A percentile compares a stretch with the other conserved stretches of the same genome.
Evolutionary conservation across 2,113 vertebrate genomes (phyloP).

Genomic region (Eubucco bourcierii): DNA sequence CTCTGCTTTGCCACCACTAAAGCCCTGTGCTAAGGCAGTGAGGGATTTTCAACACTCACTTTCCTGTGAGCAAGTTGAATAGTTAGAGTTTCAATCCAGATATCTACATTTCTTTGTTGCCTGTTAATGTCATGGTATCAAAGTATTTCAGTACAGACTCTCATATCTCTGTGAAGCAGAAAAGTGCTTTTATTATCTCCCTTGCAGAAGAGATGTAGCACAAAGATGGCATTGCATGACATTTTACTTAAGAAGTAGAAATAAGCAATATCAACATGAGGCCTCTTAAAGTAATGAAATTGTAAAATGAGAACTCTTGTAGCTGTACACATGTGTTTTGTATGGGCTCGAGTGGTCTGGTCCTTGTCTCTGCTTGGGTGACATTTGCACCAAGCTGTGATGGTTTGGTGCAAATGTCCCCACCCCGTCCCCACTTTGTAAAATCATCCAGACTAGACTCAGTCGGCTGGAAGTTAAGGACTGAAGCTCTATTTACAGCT

Average conservation of each 20-base stretch:
- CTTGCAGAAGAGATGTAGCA: neutral
- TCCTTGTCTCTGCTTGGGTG: neutral
- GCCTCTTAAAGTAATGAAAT: neutral
- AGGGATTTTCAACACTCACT: neutral
- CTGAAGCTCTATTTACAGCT: too few species aligned
- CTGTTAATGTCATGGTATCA: conserved; percentile 20
- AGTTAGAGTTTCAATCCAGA: neutral
- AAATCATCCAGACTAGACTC: too few species aligned
- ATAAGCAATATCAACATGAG: neutral
- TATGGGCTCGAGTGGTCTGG: neutral
- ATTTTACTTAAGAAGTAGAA: conserved; percentile 34
- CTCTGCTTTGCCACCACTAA: neutral
- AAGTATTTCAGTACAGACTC: neutral
- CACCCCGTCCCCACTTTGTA: too few species aligned
- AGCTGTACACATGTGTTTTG: neutral
- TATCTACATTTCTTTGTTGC: conserved; percentile 31
- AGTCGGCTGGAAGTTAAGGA: too few species aligned
- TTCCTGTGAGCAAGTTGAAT: neutral
- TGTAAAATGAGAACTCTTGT: neutral
- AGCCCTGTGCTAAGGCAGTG: neutral
- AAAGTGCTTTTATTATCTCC: neutral
- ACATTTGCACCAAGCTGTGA: neutral
- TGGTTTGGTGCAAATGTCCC: too few species aligned
- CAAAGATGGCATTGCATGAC: neutral
- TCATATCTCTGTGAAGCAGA: neutral